Evolutionary conservation across 2,797 vertebrate species (phyloP).

Genomic region (Anguilla megastoma): DNA sequence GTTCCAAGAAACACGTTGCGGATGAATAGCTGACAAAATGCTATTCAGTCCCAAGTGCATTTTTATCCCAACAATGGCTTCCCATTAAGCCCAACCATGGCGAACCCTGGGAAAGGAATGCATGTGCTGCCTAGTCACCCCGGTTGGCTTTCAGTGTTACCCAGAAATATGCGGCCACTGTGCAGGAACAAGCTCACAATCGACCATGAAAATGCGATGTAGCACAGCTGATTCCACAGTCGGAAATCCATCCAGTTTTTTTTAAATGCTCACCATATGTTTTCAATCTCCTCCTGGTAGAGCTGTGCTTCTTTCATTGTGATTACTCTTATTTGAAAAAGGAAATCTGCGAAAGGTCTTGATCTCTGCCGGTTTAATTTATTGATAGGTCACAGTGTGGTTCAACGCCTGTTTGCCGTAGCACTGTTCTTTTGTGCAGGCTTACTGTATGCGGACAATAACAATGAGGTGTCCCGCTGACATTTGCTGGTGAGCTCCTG

Average conservation of each 20-base stretch:
- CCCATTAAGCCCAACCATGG: slow-evolving; percentile 16
- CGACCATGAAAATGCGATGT: slow-evolving; percentile 4
- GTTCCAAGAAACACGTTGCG: slow-evolving; percentile 13
- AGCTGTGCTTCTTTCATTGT: not conserved
- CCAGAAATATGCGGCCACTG: not conserved
- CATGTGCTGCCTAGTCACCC: not conserved
- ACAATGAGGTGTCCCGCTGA: not conserved
- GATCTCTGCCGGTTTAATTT: not conserved
- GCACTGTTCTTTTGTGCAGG: not conserved
- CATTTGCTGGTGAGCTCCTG: not conserved
- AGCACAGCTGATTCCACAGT: slow-evolving; percentile 16
- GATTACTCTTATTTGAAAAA: not conserved
- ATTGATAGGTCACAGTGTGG: slow-evolving; percentile 13
- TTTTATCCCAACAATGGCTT: slow-evolving; percentile 27
- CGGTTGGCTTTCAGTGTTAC: not conserved
- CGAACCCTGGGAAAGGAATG: slow-evolving; percentile 29
- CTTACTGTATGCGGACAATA: not conserved
- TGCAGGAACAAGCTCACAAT: slow-evolving; percentile 24
- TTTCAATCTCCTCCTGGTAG: slow-evolving; percentile 6
- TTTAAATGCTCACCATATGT: not conserved
- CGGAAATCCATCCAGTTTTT: not conserved
- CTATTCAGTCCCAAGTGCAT: slow-evolving; percentile 30
- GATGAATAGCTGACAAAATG: slow-evolving; percentile 29
- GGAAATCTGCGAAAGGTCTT: not conserved
- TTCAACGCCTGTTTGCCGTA: not conserved